Base-by-base conservation (phyloP, 2,888 invertebrate species). In the Electrophaes corylata region DNA sequence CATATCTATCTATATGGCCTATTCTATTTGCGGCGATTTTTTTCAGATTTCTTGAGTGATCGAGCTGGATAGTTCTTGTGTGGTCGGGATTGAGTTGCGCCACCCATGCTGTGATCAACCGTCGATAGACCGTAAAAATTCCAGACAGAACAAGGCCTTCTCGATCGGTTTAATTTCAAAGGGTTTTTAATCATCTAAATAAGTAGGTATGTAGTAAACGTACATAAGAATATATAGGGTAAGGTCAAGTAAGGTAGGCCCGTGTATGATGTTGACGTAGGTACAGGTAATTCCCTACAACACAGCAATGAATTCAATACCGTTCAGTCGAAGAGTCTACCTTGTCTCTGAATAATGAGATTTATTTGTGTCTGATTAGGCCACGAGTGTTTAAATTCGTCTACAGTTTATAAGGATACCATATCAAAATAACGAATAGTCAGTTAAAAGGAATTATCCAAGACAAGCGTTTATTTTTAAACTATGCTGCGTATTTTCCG, bases 41-140 rank as follows among this genome's bases (percentile, higher is more conserved):
- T n/a, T n/a, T n/a, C 10, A 29, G 26, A 6, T 29, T 29, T 29
- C 26, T 4, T 29, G 26, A 29, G 8, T 29, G 37, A 37, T 37
- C 10, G 6, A 18, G 14, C 2, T 43, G n/a, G 6, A n/a, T 26
- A 18, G 39, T 20, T 45, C 39, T 29, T 52, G 20, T 40, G 48
- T 37, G 54, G 48, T 55, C 48, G 12, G 31, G 29, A 23, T 41
- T 16, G 2, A 14, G 11, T 48, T 47, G 39, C 41, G 18, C 43
- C 44, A 33, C 33, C 37, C 14, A 12, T 33, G 35, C 49, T 48
- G 41, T 29, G 57, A 51, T 57, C 53, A 44, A 40, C 44, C 40
- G 40, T 40, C 50, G 20, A 40, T 54, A 41, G 45, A 59, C 50
- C 50, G 59, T 39, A 19, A 50, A 54, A 40, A 46, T 50, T 29